These are phyloP conservation scores for Tetrapedia diversipes DNA, from an alignment of 2,888 invertebrate species.

Conservation along the genomic window DNA sequence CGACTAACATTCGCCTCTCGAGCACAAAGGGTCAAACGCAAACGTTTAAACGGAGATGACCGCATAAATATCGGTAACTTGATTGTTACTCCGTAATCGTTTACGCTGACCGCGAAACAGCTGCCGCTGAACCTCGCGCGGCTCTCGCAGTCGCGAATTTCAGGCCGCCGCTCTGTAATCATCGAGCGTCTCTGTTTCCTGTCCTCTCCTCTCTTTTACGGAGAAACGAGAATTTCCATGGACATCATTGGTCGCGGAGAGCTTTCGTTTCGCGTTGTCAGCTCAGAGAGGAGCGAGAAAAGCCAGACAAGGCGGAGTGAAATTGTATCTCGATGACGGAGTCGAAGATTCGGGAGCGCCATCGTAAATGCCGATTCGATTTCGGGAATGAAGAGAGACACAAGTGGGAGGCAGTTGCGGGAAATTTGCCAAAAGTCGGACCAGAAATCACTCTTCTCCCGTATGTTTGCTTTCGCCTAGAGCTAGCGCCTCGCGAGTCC, in stretches of 20 bases:
- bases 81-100: no score
- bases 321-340: slow-evolving; percentile 69
- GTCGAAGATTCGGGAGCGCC: slow-evolving; percentile 61
- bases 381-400: slow-evolving; percentile 67
- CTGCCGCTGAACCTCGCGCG: no score
- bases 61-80: no score
- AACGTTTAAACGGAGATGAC: no score
- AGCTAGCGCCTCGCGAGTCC: slow-evolving; percentile 59
- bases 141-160: no score
- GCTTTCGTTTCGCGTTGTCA: slow-evolving; percentile 2
- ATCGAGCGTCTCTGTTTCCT: background rate
- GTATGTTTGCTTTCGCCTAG: slow-evolving; percentile 59
- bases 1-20: no score
- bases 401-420: slow-evolving; percentile 60
- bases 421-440: slow-evolving; percentile 70
- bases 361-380: slow-evolving; percentile 71
- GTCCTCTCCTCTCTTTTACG: background rate
- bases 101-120: no score
- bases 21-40: no score
- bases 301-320: slow-evolving; percentile 54
- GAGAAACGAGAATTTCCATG: background rate
- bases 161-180: no score
- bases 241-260: background rate
- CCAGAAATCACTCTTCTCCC: slow-evolving; percentile 64
- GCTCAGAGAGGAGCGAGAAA: slow-evolving; percentile 22